Evolutionary conservation across 2,797 vertebrate genomes (phyloP), one percentile per base, ranked within the genome.

Genomic region (Gymnoscopelus braueri): DNA sequence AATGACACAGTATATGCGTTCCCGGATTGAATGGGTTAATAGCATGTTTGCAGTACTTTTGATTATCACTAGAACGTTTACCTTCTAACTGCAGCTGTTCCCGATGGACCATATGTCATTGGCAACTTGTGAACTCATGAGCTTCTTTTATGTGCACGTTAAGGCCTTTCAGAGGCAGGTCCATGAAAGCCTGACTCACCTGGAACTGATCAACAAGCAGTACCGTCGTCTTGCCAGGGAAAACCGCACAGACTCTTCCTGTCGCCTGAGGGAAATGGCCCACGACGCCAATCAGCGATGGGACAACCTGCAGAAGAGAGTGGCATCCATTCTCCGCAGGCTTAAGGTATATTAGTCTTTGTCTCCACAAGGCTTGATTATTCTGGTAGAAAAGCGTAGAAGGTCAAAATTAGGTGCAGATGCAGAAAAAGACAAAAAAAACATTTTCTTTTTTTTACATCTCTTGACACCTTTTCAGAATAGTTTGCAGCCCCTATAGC

Each of bases 191-290:
- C 89, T 99, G 75, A 98, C 97, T 13, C 98, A 99, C 77, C 91
- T 99, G 55, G 98, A 99, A 65, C 91, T 99, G 55, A 97, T 99
- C 88, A 99, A 99, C 84, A 99, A 99, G 85, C 98, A 99, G 9
- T 99, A 99, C 80, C 95, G 97, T 5, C 96, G 98, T 26, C 91
- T 99, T 85, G 98, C 98, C 67, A 89, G 98, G 49, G 98, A 99
- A 85, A 99, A 98, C 84, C 98, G 98, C 81, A 99, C 98, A 0
- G 98, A 99, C 74, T 93, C 96, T 0, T 89, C 92, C 5, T 93
- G 95, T 76, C 93, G 83, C 54, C 95, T 99, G 53, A 96, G 93
- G 50, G 95, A 97, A 75, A 99, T 97, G 97, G 95, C 97, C 53
- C 95, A 98, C 0, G 93, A 96, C 50, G 97, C 96, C 65, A 99